phyloP scores from a whole-genome alignment of 1,140 invertebrate species.

The Papilio dardanus region DNA sequence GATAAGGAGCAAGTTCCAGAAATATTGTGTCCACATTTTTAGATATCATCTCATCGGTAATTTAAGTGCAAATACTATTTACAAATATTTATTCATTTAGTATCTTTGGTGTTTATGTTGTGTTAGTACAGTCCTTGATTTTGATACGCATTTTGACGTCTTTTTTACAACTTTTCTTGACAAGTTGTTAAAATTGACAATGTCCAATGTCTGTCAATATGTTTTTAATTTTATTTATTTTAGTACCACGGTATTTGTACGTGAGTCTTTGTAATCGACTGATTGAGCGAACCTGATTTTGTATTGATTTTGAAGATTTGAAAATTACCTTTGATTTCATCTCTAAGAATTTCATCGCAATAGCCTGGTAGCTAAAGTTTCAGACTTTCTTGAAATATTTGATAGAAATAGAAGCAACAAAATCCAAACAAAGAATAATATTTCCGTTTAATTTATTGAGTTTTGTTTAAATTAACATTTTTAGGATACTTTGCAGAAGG shows the following conservation, averaged over 20 bases:
- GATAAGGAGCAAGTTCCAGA: constrained; percentile 35
- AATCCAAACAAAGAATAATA: no score
- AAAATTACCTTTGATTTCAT: no score
- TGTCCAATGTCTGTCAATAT: neutral
- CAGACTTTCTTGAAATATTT: no score
- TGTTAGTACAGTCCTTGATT: constrained; percentile 2
- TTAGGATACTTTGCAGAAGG: neutral
- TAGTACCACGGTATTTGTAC: neutral
- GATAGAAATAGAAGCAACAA: no score
- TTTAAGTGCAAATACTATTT: constrained; percentile 1
- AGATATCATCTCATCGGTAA: constrained; percentile 16
- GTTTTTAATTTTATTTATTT: constrained; percentile 15
- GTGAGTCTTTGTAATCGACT: neutral
- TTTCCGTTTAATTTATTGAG: no score
- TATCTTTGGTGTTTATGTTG: neutral
- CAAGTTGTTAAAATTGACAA: constrained; percentile 15
- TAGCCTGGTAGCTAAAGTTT: no score
- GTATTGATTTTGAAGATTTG: neutral
- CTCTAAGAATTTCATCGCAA: no score
- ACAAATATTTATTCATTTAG: constrained; percentile 12
- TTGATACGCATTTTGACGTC: constrained; percentile 29
- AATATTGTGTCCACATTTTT: constrained; percentile 29
- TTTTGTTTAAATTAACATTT: neutral
- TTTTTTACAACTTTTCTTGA: neutral
- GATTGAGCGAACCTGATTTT: neutral